Percentiles rank a stretch among this genome's conserved stretches.
Evolutionary conservation across 2,888 invertebrate species (phyloP).

Genomic region (Baronia brevicornis): DNA sequence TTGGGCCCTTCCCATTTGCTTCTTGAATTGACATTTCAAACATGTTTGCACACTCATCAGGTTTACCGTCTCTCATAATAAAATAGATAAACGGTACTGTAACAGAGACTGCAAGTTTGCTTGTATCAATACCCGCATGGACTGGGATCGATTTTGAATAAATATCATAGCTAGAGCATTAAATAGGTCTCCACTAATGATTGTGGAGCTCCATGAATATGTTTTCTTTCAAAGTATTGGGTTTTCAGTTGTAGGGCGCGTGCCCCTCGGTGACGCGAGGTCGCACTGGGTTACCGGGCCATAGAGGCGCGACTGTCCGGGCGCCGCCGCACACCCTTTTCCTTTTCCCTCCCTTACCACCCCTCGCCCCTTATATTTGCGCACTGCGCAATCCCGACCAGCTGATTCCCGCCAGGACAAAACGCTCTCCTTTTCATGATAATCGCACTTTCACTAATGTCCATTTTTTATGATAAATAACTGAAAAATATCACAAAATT

Average conservation of each 20-base stretch:
- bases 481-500: no score
- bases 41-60: conserved; percentile 56
- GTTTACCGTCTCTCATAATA: conserved; percentile 56
- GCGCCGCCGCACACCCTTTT: conserved; percentile 33
- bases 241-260: conserved; percentile 24
- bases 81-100: conserved; percentile 28
- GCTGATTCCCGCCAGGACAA: conserved; percentile 72
- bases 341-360: conserved; percentile 20
- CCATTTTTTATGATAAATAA: no score
- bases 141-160: conserved; percentile 30
- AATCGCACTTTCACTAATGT: conserved; percentile 13
- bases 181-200: conserved; percentile 23
- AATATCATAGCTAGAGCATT: conserved; percentile 47
- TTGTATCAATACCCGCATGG: conserved; percentile 28
- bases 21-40: conserved; percentile 72
- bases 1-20: conserved; percentile 67
- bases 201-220: conserved; percentile 17
- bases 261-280: conserved; percentile 28
- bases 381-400: conserved; percentile 73
- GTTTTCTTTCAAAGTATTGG: conserved; percentile 33
- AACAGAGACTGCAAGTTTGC: no score
- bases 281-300: conserved; percentile 23
- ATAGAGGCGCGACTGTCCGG: conserved; percentile 43
- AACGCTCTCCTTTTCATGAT: conserved; percentile 34
- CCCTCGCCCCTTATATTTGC: conserved; percentile 59